Evolutionary conservation across 1,140 invertebrate species (phyloP), one percentile per base, ranked within the genome.

Genomic region (Eumaeus atala): DNA sequence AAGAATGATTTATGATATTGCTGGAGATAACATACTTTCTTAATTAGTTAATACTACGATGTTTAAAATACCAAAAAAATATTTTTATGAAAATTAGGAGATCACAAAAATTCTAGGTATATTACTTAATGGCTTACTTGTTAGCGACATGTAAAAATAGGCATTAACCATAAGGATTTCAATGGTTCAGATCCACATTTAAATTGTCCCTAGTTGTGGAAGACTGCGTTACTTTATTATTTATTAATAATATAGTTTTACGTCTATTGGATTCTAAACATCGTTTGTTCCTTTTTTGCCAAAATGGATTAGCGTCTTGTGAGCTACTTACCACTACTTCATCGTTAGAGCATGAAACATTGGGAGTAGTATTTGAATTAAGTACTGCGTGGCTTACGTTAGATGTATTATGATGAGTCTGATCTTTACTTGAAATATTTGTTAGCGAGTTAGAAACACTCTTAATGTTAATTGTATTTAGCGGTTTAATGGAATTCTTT

Each of bases 401-500:
- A 28, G 21, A 28, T 28, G 21, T 28, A 28, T 28, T 28, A 28
- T 28, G 21, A 28, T 44, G 40, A 44, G 9, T 9, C 12, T 16
- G 40, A 6, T 28, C 21, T 28, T 28, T 17, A 44, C 17, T 14
- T 16, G n/a, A 14, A 16, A 9, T 44, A 54, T 59, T 55, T 48
- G 55, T 55, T 58, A 50, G 42, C 49, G 49, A 35, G 17, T 54
- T 57, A 61, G 6, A 60, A 62, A 34, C 58, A 66, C 60, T 10
- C 36, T 40, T 64, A 62, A 58, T 51, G 59, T 64, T 56, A 64
- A 59, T 60, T 57, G 48, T 42, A 52, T 61, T 61, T 58, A 64
- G 59, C 60, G 77, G 70, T 78, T 84, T 84, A 77, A 82, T 82
- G 77, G 84, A 88, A 77, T 85, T 81, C 66, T 87, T 88, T 66